phyloP scores from a whole-genome alignment of 2,113 vertebrate species.

The Alces alces region DNA sequence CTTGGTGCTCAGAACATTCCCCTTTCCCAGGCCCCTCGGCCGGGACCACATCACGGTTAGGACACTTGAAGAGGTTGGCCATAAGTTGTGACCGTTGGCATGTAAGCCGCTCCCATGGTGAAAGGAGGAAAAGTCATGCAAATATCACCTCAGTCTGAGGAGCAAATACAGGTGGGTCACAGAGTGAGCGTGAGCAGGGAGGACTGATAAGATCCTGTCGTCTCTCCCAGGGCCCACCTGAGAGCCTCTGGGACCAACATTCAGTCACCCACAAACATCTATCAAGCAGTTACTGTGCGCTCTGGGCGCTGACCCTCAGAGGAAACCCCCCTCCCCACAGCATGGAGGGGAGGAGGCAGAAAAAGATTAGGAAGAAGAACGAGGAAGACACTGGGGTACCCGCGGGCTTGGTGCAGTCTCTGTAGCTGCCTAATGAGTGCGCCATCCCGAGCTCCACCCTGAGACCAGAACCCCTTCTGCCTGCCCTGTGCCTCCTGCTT shows the following conservation, averaged over 20 bases:
- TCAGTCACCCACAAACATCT: neutral
- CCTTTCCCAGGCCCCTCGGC: neutral
- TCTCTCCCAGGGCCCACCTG: neutral
- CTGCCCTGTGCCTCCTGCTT: neutral
- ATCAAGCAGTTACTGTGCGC: fast-evolving
- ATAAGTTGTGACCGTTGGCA: fast-evolving
- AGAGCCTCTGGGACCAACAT: neutral
- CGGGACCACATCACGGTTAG: neutral
- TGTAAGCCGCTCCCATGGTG: neutral
- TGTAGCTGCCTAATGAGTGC: neutral
- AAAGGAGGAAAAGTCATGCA: neutral
- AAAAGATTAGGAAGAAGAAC: neutral
- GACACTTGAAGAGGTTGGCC: neutral
- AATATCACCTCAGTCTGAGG: neutral
- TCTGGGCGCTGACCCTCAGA: neutral
- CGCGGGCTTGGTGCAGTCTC: neutral
- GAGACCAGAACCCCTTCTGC: fast-evolving
- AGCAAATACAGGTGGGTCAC: neutral
- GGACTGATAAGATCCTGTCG: neutral
- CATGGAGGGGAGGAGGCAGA: neutral
- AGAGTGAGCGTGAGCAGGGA: neutral
- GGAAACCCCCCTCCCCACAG: neutral
- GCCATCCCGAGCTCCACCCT: neutral
- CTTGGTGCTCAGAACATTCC: neutral
- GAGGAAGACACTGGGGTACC: neutral